Conservation (phyloP, 2,113 vertebrate genomes). For the Brachypteracias leptosomus region DNA sequence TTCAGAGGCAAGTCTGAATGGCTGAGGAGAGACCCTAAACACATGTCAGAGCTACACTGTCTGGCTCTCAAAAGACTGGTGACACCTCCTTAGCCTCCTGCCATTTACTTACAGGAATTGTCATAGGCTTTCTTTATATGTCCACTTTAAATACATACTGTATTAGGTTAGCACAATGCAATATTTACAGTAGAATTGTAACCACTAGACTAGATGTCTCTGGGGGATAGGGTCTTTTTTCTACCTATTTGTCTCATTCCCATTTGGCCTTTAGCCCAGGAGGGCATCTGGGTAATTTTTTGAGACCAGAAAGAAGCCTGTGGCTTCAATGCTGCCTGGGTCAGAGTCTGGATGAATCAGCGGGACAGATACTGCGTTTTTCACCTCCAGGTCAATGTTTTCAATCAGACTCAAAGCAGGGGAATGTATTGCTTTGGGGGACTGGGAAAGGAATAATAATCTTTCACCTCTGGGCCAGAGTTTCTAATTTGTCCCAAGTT, state of each 20-base stretch:
- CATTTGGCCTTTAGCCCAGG: background rate
- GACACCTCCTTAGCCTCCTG: background rate
- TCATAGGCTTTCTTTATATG: background rate
- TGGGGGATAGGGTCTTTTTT: background rate
- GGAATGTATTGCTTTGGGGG: constrained; percentile 5
- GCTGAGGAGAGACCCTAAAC: background rate
- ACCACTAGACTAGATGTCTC: background rate
- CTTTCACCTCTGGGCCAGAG: constrained; percentile 17
- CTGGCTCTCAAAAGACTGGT: background rate
- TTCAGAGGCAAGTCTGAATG: background rate
- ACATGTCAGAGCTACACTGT: accelerated
- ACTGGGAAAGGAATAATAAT: constrained; percentile 34
- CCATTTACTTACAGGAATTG: background rate
- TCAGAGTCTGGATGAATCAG: background rate
- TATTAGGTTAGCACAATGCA: background rate
- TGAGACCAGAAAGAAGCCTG: background rate
- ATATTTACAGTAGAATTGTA: background rate
- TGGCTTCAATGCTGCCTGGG: background rate
- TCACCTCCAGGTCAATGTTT: constrained; percentile 24
- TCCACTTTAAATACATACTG: background rate
- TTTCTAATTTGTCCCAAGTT: constrained; percentile 35
- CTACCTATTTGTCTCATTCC: background rate
- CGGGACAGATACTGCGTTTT: background rate
- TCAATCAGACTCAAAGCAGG: constrained; percentile 10
- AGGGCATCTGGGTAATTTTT: background rate